These are phyloP conservation scores for Nomada lathburiana DNA, from an alignment of 2,888 invertebrate species.

Conservation along the genomic window DNA sequence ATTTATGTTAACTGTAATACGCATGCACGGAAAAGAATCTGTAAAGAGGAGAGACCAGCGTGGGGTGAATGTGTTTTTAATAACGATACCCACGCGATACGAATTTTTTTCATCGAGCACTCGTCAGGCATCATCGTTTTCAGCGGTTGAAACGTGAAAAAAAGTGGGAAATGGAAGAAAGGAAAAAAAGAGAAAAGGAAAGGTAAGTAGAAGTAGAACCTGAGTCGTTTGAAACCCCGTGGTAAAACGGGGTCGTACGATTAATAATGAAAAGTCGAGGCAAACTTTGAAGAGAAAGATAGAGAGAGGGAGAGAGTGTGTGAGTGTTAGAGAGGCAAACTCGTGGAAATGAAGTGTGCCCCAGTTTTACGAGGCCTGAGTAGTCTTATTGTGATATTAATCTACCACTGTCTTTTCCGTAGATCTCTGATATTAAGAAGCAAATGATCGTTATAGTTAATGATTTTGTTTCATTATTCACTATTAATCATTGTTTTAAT, in stretches of 20 bases:
- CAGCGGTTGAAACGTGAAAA: conserved; percentile 1
- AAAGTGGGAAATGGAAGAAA: too few relatives aligned
- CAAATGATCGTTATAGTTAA: conserved; percentile 74
- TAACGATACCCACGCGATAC: conserved; percentile 36
- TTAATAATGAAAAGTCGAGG: conserved; percentile 67
- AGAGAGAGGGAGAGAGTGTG: not conserved
- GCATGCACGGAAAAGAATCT: not conserved
- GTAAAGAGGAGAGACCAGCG: conserved; percentile 15
- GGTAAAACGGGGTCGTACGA: conserved; percentile 57
- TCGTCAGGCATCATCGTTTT: conserved; percentile 24
- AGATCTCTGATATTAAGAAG: conserved; percentile 84
- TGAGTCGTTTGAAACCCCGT: conserved; percentile 59
- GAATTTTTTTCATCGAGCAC: conserved; percentile 16
- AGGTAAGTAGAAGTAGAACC: conserved; percentile 32
- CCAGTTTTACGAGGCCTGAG: conserved; percentile 83
- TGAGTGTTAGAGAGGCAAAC: conserved; percentile 25
- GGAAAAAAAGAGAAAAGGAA: not conserved
- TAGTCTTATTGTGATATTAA: conserved; percentile 85
- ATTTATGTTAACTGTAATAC: conserved; percentile 13
- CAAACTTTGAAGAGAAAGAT: conserved; percentile 26
- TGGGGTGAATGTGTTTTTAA: conserved; percentile 37
- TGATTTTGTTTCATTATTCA: conserved; percentile 72
- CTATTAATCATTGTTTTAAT: conserved; percentile 75
- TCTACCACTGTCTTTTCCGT: conserved; percentile 84
- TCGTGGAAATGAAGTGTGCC: conserved; percentile 66